These are phyloP conservation scores for Hydrochoerus hydrochaeris DNA, from an alignment of 2,113 vertebrate genomes.

Conservation along the genomic window DNA sequence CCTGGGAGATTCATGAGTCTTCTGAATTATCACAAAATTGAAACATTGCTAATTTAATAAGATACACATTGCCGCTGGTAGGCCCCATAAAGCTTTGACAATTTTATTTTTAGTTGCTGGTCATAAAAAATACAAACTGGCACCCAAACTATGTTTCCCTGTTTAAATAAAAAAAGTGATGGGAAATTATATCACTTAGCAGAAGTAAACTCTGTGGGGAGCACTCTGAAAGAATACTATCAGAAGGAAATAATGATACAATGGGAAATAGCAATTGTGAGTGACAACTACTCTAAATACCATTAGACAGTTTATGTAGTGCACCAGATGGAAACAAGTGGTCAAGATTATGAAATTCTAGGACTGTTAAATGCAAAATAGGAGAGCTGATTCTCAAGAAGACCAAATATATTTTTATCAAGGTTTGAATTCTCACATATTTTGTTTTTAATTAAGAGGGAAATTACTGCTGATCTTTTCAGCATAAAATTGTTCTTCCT, in stretches of 20 bases:
- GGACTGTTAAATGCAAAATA: conserved; percentile 6
- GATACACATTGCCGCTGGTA: conserved; percentile 19
- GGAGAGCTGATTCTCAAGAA: neutral
- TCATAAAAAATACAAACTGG: conserved; percentile 43
- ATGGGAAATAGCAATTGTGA: neutral
- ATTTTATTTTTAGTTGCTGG: conserved; percentile 66
- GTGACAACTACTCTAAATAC: conserved; percentile 32
- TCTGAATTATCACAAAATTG: conserved; percentile 35
- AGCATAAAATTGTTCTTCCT: neutral
- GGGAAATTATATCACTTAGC: conserved; percentile 8
- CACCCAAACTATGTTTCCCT: conserved; percentile 48
- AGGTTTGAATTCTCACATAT: neutral
- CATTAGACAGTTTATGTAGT: neutral
- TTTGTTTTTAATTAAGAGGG: neutral
- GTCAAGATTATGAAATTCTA: conserved; percentile 43
- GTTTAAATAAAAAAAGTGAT: conserved; percentile 52
- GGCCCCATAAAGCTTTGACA: conserved; percentile 13
- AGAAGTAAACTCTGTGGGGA: neutral
- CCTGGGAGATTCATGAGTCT: conserved; percentile 35
- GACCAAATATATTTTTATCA: neutral
- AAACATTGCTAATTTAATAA: conserved; percentile 50
- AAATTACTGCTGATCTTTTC: neutral
- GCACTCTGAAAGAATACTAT: neutral
- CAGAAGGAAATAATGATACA: conserved; percentile 50
- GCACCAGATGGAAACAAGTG: neutral